Evolutionary conservation across 2,113 vertebrate species (phyloP).

Genomic region (Rhea americana): DNA sequence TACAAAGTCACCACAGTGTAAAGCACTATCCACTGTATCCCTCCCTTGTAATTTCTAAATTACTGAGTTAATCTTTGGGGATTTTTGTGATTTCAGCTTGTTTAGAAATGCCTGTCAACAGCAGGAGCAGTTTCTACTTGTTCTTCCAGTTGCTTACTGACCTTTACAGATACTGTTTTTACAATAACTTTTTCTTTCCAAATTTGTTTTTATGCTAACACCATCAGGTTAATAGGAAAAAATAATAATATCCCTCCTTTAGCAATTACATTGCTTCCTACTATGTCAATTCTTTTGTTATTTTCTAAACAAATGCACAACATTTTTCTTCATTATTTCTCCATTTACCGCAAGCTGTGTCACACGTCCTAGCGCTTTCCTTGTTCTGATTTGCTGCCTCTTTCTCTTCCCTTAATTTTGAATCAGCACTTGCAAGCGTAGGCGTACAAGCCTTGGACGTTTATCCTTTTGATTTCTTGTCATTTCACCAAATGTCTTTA

Average conservation of each 20-base stretch:
- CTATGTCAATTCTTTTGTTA: neutral
- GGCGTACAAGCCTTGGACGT: neutral
- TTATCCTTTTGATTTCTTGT: neutral
- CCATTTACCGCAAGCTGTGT: neutral
- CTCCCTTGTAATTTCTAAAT: neutral
- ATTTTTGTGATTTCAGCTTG: neutral
- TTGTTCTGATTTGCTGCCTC: neutral
- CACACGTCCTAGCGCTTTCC: neutral
- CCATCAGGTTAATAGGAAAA: neutral
- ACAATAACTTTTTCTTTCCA: conserved; percentile 7
- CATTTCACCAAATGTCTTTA: neutral
- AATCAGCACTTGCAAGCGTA: neutral
- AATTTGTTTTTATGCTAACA: conserved; percentile 1
- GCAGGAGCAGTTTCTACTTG: neutral
- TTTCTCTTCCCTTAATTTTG: neutral
- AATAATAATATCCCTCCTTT: conserved; percentile 8
- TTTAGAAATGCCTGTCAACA: conserved; percentile 30
- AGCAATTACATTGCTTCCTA: conserved; percentile 8
- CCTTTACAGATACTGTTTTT: conserved; percentile 10
- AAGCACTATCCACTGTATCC: neutral
- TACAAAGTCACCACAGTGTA: neutral
- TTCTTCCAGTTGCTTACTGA: conserved; percentile 12
- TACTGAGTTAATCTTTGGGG: neutral
- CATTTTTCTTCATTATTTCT: conserved; percentile 24
- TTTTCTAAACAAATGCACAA: conserved; percentile 19